Base-by-base conservation (phyloP, 2,797 vertebrate genomes). In the Nannoperca obscura region DNA sequence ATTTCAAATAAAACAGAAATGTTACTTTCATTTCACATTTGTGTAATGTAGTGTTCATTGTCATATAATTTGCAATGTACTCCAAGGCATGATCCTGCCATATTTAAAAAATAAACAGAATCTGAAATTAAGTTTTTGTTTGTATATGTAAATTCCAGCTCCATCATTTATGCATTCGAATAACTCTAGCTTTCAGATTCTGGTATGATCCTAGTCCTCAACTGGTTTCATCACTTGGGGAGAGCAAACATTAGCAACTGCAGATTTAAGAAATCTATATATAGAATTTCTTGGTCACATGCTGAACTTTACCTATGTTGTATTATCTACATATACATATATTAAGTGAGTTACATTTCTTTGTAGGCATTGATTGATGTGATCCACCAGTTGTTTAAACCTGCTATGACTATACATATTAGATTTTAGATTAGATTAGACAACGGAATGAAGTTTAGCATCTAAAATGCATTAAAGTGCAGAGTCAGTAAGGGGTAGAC, bases 21-120 rank as follows among this genome's bases (percentile, higher is more conserved):
- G 6, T 40, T 62, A 40, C 22, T 71, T 70, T 62, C 2, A 77
- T 70, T 78, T 70, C 7, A 52, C 32, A 64, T 80, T 13, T 40
- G 40, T 32, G 62, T 72, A 67, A 76, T 66, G 13, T 62, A 27
- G 10, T 22, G 42, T 63, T 58, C 34, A 13, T 8, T 64, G 11
- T 58, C 24, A 68, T 54, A 30, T 54, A 30, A 53, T 20, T 54
- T 69, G 14, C 38, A 73, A 12, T 8, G 7, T 44, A 36, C 11
- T 65, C 2, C 20, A 24, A 61, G 65, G n/a, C 15, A 61, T 15
- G 8, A 69, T 49, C 40, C 47, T 24, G 36, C 12, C 17, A 54
- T 32, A 24, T 71, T 57, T 62, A n/a, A 74, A 74, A 66, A 50
- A 66, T 50, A 52, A 82, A 66, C 6, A 13, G 2, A 53, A 55